Conservation (phyloP, 2,113 vertebrate species). For the Melanocharis versteri region DNA sequence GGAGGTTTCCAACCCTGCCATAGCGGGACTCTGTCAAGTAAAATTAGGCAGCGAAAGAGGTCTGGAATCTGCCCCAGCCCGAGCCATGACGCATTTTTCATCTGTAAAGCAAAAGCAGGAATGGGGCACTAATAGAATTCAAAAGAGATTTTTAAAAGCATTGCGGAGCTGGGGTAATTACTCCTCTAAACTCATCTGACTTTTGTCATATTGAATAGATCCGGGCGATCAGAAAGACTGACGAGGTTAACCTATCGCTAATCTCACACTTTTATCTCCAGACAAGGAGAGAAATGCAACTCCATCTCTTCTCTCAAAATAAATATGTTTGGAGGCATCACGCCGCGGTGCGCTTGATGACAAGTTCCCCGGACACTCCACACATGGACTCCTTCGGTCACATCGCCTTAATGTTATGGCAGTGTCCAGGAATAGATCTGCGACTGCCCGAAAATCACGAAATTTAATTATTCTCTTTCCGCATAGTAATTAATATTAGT, state of each 20-base stretch:
- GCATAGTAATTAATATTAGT: background rate
- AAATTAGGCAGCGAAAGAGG: background rate
- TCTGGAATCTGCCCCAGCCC: background rate
- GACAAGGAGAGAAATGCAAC: background rate
- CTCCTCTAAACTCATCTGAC: background rate
- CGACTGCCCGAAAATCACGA: background rate
- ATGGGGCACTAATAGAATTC: background rate
- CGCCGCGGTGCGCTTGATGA: background rate
- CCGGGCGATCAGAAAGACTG: background rate
- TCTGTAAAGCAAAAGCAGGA: background rate
- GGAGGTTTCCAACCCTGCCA: background rate
- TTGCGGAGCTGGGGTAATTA: background rate
- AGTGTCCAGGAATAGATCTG: background rate
- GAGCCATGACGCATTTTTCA: background rate
- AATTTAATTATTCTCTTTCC: background rate
- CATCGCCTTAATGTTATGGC: no score
- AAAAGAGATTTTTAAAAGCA: background rate
- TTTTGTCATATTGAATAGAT: slow-evolving; percentile 35
- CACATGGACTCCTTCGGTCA: background rate
- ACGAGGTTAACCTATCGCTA: background rate
- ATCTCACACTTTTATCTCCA: slow-evolving; percentile 14
- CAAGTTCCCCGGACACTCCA: background rate
- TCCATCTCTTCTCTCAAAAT: background rate
- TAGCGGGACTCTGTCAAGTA: background rate
- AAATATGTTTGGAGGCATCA: background rate